These are phyloP conservation scores for Lagria hirta DNA, from an alignment of 2,888 invertebrate genomes.

Conservation along the genomic window DNA sequence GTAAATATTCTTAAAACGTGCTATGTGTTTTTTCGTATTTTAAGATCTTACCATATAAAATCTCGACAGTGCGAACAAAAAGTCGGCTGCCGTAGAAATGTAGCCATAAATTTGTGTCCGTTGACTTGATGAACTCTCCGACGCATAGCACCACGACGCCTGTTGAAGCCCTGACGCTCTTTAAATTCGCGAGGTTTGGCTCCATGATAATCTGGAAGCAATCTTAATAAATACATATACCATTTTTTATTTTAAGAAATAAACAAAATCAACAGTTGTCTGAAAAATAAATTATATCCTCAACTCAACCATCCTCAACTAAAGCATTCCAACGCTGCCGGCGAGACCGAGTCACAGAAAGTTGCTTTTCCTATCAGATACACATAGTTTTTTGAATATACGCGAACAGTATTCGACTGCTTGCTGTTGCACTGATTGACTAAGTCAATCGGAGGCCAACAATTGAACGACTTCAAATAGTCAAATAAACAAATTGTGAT, in stretches of 20 bases:
- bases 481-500: too few relatives aligned
- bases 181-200: conserved; percentile 84
- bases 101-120: conserved; percentile 99
- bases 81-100: conserved; percentile 96
- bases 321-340: too few relatives aligned
- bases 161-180: conserved; percentile 92
- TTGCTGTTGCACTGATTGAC: too few relatives aligned
- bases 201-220: conserved; percentile 55
- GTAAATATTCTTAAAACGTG: conserved; percentile 8
- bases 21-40: conserved; percentile 1
- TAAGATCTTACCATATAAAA: conserved; percentile 87
- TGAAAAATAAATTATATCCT: too few relatives aligned
- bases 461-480: background rate
- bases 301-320: too few relatives aligned
- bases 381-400: too few relatives aligned
- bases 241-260: too few relatives aligned
- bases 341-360: too few relatives aligned
- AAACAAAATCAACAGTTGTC: too few relatives aligned
- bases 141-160: conserved; percentile 96
- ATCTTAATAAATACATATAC: background rate
- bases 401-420: too few relatives aligned
- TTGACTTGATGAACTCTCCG: conserved; percentile 96
- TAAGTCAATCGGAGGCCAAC: conserved; percentile 1
- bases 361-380: too few relatives aligned
- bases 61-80: conserved; percentile 99